A percentile compares a stretch with the other conserved stretches of the same genome.
These are phyloP conservation scores for Salticus scenicus DNA, from an alignment of 2,888 invertebrate species.

Conservation along the genomic window DNA sequence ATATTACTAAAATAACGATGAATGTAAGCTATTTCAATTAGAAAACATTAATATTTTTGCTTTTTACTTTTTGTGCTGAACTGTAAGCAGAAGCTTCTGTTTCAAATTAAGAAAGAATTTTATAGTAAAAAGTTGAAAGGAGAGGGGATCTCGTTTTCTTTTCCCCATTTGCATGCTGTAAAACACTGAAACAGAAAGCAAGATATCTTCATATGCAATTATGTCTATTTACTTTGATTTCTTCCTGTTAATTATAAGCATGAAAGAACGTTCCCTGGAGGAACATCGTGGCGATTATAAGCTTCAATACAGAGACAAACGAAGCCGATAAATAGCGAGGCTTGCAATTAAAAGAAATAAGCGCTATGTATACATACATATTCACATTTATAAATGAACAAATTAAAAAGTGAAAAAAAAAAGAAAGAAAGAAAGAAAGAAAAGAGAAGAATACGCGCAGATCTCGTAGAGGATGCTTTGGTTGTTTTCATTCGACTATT, in stretches of 20 bases:
- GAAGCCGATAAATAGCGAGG: slow-evolving; percentile 63
- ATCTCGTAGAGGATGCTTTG: slow-evolving; percentile 42
- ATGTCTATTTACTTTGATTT: slow-evolving; percentile 69
- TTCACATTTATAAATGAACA: slow-evolving; percentile 65
- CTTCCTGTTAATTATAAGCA: slow-evolving; percentile 66
- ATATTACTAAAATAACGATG: not conserved
- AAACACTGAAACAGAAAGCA: slow-evolving; percentile 26
- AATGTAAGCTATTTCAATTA: not conserved
- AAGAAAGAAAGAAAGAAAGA: not conserved
- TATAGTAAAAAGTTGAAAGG: slow-evolving; percentile 32
- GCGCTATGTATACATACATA: slow-evolving; percentile 41
- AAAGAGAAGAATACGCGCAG: no score
- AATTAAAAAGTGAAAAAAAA: slow-evolving; percentile 51
- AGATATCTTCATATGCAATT: slow-evolving; percentile 62
- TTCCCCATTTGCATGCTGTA: not conserved
- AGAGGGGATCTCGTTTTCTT: not conserved
- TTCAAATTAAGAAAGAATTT: slow-evolving; percentile 64
- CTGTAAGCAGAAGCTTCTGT: not conserved
- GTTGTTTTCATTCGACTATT: slow-evolving; percentile 67
- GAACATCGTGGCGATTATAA: slow-evolving; percentile 53
- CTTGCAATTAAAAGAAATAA: slow-evolving; percentile 68
- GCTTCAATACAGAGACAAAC: slow-evolving; percentile 63
- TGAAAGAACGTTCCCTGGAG: slow-evolving; percentile 59
- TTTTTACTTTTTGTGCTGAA: not conserved
- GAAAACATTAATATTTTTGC: not conserved